Evolutionary conservation across 2,797 vertebrate genomes (phyloP).

Genomic region (Delichon dasypus): DNA sequence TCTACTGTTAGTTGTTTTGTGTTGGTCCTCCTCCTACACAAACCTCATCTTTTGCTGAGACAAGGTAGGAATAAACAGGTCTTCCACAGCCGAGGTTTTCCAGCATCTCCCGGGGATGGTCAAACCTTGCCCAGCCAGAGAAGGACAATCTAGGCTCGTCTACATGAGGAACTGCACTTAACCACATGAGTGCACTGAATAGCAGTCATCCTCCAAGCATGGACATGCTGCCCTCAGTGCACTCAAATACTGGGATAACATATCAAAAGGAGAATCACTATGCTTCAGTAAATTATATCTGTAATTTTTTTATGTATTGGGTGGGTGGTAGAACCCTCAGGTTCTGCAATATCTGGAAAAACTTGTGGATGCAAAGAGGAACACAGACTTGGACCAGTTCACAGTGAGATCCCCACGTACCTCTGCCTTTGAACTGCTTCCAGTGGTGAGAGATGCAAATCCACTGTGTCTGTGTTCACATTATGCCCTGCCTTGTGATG

Average conservation of each 20-base stretch:
- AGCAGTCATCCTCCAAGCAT: neutral
- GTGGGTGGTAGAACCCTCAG: neutral
- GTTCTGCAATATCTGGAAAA: neutral
- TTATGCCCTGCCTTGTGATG: neutral
- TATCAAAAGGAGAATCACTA: neutral
- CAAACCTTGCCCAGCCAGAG: neutral
- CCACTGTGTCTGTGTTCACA: neutral
- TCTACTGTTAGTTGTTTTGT: neutral
- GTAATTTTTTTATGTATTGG: neutral
- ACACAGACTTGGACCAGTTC: neutral
- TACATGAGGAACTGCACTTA: neutral
- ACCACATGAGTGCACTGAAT: neutral
- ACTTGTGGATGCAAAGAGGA: neutral
- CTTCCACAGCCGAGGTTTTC: neutral
- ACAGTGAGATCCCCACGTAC: accelerated
- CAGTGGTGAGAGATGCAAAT: neutral
- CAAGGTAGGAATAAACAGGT: neutral
- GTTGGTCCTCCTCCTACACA: neutral
- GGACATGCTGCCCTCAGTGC: neutral
- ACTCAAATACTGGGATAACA: neutral
- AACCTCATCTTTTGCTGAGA: neutral
- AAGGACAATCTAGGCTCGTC: neutral
- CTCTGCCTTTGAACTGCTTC: neutral
- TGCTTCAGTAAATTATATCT: neutral
- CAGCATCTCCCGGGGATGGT: neutral